Percentiles rank a stretch among this genome's conserved stretches.
Evolutionary conservation across 2,797 vertebrate genomes (phyloP).

Genomic region (Eulemur albifrons): DNA sequence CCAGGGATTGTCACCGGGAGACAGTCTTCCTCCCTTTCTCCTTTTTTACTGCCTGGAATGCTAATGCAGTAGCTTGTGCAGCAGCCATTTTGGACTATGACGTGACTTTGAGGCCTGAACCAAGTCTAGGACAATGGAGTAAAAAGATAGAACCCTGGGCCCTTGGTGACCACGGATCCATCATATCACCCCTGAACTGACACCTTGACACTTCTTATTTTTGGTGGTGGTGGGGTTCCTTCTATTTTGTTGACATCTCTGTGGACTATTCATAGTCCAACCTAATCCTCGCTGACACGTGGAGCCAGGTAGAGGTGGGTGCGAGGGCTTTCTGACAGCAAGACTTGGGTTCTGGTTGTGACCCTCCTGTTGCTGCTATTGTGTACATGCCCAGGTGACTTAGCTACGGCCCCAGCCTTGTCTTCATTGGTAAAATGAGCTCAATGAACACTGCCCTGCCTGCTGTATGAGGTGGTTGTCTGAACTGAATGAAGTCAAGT

Average conservation of each 20-base stretch:
- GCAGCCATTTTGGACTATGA: too few relatives aligned
- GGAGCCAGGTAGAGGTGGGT: not conserved
- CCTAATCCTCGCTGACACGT: not conserved
- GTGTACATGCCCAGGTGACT: not conserved
- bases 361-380: not conserved
- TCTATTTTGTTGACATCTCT: not conserved
- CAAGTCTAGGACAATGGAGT: not conserved
- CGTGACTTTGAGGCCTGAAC: not conserved
- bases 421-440: not conserved
- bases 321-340: not conserved
- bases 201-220: not conserved
- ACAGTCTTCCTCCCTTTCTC: not conserved
- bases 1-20: rapidly evolving
- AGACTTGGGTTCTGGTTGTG: not conserved
- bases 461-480: rapidly evolving
- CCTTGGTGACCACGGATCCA: not conserved
- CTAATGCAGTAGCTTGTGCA: not conserved
- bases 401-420: not conserved
- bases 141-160: not conserved
- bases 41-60: not conserved
- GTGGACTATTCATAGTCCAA: not conserved
- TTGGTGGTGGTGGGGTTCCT: not conserved
- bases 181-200: not conserved
- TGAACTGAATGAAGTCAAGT: not conserved
- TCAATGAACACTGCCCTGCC: not conserved